A percentile compares a stretch with the other conserved stretches of the same genome.
Conservation (phyloP, 2,113 vertebrate genomes). For the Zapus hudsonius region DNA sequence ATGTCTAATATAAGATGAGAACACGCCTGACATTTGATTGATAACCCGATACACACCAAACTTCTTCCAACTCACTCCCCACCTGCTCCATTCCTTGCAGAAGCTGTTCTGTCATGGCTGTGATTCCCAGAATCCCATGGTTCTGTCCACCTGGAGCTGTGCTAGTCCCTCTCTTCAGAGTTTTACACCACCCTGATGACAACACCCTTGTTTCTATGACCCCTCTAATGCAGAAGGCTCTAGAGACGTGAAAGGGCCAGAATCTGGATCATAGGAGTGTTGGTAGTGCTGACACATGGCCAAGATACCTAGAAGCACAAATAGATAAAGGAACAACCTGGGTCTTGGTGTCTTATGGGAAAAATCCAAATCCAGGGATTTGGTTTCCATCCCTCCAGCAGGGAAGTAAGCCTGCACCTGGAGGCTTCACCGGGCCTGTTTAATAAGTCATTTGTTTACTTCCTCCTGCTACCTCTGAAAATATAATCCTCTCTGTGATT, state of each 20-base stretch:
- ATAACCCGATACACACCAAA: neutral
- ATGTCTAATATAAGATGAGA: neutral
- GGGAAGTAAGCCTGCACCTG: constrained; percentile 35
- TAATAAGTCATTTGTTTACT: constrained; percentile 68
- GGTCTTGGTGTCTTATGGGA: neutral
- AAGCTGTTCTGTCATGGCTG: neutral
- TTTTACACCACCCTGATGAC: neutral
- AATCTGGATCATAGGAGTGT: fast-evolving
- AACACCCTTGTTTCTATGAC: neutral
- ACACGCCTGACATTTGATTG: neutral
- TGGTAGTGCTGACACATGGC: neutral
- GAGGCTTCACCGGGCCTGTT: constrained; percentile 33
- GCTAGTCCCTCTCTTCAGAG: neutral
- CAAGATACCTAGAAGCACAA: neutral
- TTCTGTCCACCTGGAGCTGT: neutral
- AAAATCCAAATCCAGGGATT: constrained; percentile 29
- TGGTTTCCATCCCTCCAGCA: neutral
- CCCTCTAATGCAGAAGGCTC: fast-evolving
- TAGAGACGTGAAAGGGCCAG: neutral
- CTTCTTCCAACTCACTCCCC: fast-evolving
- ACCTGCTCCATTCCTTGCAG: neutral
- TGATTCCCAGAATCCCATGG: neutral
- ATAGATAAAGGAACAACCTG: neutral
- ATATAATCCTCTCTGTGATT: constrained; percentile 56
- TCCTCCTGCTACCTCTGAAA: constrained; percentile 61